A percentile compares a stretch with the other conserved stretches of the same genome.
phyloP scores from a whole-genome alignment of 2,888 invertebrate genomes.

The Petrolisthes manimaculis region DNA sequence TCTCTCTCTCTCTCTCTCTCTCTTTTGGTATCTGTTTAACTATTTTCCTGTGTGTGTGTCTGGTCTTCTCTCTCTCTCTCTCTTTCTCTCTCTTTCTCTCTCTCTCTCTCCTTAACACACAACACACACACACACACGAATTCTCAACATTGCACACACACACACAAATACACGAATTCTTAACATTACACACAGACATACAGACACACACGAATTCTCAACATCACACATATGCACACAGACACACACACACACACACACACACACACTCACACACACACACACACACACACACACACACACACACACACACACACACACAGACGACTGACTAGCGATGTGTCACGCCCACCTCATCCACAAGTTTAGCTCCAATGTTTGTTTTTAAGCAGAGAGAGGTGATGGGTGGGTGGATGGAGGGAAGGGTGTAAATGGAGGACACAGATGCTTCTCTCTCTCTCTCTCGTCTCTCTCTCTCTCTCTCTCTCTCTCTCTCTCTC shows the following conservation, averaged over 20 bases:
- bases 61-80: not conserved
- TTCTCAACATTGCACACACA: not conserved
- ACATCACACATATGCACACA: not conserved
- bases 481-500: not conserved
- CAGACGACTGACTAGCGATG: not conserved
- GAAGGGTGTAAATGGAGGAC: too few species aligned
- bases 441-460: not conserved
- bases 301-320: conserved; percentile 13
- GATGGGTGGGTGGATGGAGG: too few species aligned
- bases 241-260: not conserved
- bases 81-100: not conserved
- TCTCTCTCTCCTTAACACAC: not conserved
- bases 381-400: too few species aligned
- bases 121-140: not conserved
- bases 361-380: too few species aligned
- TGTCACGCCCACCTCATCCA: not conserved
- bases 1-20: too few species aligned
- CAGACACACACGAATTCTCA: not conserved
- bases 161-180: too few species aligned
- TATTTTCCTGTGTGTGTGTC: too few species aligned
- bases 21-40: too few species aligned
- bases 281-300: conserved; percentile 5
- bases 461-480: not conserved
- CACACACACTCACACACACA: not conserved
- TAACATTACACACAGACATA: too few species aligned